Base-by-base conservation (phyloP, 2,888 invertebrate species). In the Tanytarsus gracilentus region DNA sequence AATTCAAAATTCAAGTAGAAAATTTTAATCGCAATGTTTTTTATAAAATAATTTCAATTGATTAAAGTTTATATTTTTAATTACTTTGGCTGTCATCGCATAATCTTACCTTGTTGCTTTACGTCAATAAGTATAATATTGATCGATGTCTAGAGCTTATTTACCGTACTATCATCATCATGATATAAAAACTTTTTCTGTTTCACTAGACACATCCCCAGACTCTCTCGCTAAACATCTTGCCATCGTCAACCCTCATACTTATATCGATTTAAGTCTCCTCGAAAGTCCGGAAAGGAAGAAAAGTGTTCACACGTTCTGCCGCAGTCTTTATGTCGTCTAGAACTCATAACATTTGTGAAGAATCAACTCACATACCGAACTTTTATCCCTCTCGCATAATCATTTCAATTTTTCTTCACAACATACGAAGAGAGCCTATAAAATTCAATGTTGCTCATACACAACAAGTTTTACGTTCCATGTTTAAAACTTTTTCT, bases 341-440 rank as follows among this genome's bases (percentile, higher is more conserved):
- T 58, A 39, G 58, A 29, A 29, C 11, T 40, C 58, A 58, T 58
- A 58, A 58, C 44, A 58, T 11, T 21, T 44, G 58, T 18, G 4
- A 44, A 58, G 30, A 58, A 39, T 44, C 44, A 48, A 58, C 44
- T 48, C 58, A 16, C 18, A 25, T 48, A 18, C 11, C 26, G 18
- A 26, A 14, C 25, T 23, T 25, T 11, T 44, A 44, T 56, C 26
- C 26, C 30, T 27, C 14, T 27, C 50, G 5, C 49, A 26, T 40
- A 53, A 18, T 11, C 53, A 55, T 55, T 55, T 55, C 55, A 55
- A 55, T 55, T 55, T 25, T 33, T 33, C 21, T 11, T 26, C 48
- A 11, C 48, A 44, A 48, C 48, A 58, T n/a, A n/a, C n/a, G n/a
- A n/a, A n/a, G n/a, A n/a, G 44, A 58, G 58, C 58, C 58, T 58